These are phyloP conservation scores for Aporophyla lueneburgensis DNA, from an alignment of 2,888 invertebrate genomes.

Conservation along the genomic window DNA sequence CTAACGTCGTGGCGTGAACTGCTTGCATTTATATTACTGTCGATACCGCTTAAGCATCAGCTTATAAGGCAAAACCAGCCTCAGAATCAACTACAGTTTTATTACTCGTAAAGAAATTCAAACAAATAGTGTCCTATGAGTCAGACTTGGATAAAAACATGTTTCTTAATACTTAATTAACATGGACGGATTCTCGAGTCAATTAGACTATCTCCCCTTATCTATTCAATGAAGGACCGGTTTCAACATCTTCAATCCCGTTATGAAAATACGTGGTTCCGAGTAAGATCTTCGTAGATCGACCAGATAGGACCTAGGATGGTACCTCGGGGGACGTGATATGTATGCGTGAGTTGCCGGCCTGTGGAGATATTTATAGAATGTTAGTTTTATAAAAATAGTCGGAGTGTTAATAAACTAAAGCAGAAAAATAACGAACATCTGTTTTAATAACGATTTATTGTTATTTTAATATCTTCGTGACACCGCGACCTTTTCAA, in stretches of 20 bases:
- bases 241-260: conserved; percentile 59
- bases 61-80: conserved; percentile 40
- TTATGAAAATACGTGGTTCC: conserved; percentile 62
- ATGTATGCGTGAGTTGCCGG: conserved; percentile 31
- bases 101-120: conserved; percentile 23
- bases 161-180: conserved; percentile 64
- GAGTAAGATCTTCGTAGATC: conserved; percentile 57
- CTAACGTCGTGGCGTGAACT: conserved; percentile 45
- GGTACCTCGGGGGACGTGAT: conserved; percentile 57
- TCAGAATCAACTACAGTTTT: conserved; percentile 36
- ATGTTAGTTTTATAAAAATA: conserved; percentile 16
- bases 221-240: conserved; percentile 62
- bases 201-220: conserved; percentile 66
- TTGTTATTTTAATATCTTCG: neutral
- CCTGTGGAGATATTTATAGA: conserved; percentile 40
- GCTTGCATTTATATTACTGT: conserved; percentile 58
- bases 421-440: neutral
- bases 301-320: conserved; percentile 54
- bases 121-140: conserved; percentile 41
- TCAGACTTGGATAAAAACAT: conserved; percentile 53
- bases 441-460: neutral
- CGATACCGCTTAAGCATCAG: conserved; percentile 28
- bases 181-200: conserved; percentile 51
- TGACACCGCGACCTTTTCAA: conserved; percentile 9
- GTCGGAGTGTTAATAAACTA: neutral